phyloP scores from a whole-genome alignment of 1,140 invertebrate genomes.

The Prorops nasuta region DNA sequence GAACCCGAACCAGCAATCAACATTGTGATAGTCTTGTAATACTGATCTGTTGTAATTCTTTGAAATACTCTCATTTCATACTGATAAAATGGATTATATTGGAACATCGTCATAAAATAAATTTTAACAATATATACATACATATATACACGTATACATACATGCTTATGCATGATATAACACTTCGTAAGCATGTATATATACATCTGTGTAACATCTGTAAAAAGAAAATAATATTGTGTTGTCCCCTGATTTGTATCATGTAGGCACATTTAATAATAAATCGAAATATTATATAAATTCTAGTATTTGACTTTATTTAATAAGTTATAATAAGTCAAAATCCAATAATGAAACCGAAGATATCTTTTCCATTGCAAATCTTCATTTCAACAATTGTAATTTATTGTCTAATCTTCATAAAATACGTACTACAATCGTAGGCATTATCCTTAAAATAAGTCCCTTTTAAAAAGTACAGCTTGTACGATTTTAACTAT shows the following conservation, averaged over 20 bases:
- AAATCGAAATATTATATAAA: conserved; percentile 49
- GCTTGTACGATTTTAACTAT: no score
- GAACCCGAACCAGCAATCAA: conserved; percentile 47
- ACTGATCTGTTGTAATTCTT: conserved; percentile 32
- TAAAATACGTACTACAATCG: no score
- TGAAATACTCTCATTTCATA: conserved; percentile 25
- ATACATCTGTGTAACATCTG: conserved; percentile 45
- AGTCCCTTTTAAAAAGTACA: no score
- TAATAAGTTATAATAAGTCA: no score
- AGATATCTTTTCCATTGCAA: no score
- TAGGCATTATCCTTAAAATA: no score
- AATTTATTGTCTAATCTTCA: no score
- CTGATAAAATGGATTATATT: conserved; percentile 28
- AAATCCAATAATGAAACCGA: no score
- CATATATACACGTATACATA: conserved; percentile 23
- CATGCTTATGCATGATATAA: no score
- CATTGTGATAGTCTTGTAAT: conserved; percentile 51
- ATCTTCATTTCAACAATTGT: no score
- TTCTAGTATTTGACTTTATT: no score
- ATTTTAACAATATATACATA: no score
- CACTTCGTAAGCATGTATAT: conserved; percentile 15
- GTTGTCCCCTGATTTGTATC: conserved; percentile 51
- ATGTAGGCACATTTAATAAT: conserved; percentile 54
- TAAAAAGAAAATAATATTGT: conserved; percentile 43
- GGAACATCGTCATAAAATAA: conserved; percentile 22